phyloP scores from a whole-genome alignment of 2,113 vertebrate species.

The Xenopus laevis region DNA sequence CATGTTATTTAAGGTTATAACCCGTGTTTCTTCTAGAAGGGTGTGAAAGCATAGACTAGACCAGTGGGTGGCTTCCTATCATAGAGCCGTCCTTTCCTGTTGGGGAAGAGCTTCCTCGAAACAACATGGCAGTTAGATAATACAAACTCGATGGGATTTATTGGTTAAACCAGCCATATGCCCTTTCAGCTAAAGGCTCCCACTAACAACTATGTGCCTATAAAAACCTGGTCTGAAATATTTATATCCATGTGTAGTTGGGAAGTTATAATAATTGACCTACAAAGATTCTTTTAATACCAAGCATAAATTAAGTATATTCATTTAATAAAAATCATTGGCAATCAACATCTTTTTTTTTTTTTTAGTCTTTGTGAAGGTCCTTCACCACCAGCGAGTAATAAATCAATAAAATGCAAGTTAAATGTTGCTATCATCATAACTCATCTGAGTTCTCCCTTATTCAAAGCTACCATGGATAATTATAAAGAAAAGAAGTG shows the following conservation, averaged over 20 bases:
- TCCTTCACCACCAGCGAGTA: constrained; percentile 18
- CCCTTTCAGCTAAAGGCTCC: too few species aligned
- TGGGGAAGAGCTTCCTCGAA: too few species aligned
- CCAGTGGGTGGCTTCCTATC: too few species aligned
- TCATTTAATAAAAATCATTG: constrained; percentile 22
- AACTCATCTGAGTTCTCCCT: constrained; percentile 27
- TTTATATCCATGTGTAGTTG: neutral
- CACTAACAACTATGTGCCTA: neutral
- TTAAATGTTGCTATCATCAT: constrained; percentile 29
- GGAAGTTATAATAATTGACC: constrained; percentile 16
- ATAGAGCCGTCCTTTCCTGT: too few species aligned
- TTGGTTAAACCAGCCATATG: too few species aligned
- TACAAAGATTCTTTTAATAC: constrained; percentile 22
- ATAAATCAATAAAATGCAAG: constrained; percentile 35
- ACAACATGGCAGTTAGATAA: too few species aligned
- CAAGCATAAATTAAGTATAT: constrained; percentile 24
- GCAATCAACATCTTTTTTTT: constrained; percentile 14
- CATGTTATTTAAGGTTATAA: too few species aligned
- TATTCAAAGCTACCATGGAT: constrained; percentile 7
- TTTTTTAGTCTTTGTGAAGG: constrained; percentile 21
- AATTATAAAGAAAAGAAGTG: constrained; percentile 22
- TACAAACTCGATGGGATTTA: too few species aligned
- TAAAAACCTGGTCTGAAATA: neutral
- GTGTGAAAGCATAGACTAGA: too few species aligned
- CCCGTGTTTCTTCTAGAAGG: too few species aligned